phyloP scores from a whole-genome alignment of 2,113 vertebrate species.

The Amphiprion percula region DNA sequence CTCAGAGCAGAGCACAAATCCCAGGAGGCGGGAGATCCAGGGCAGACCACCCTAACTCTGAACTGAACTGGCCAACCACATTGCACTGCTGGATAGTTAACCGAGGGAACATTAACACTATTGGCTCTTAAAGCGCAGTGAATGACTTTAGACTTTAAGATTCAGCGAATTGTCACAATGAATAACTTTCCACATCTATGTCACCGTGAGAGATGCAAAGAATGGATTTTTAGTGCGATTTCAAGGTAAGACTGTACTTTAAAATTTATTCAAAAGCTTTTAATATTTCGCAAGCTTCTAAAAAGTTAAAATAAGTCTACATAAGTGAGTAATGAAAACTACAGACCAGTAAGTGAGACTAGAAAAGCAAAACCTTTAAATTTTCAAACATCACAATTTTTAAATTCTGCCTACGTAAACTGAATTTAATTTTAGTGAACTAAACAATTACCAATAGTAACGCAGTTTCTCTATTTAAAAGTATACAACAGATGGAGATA shows the following conservation, averaged over 20 bases:
- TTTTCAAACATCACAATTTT: too few species aligned
- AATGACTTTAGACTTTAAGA: conserved; percentile 15
- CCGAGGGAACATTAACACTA: conserved; percentile 11
- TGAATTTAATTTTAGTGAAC: neutral
- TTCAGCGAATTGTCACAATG: conserved; percentile 66
- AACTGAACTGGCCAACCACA: conserved; percentile 53
- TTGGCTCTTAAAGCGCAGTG: conserved; percentile 38
- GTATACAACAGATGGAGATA: neutral
- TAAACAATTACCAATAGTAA: neutral
- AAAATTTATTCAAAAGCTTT: neutral
- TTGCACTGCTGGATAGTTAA: conserved; percentile 15
- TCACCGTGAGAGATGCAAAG: neutral
- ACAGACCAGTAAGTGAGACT: neutral
- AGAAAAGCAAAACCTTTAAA: neutral
- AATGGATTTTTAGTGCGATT: conserved; percentile 12
- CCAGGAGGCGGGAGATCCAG: conserved; percentile 25
- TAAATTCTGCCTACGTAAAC: too few species aligned
- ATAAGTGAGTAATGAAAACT: neutral
- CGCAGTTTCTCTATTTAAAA: too few species aligned
- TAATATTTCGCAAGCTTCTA: neutral
- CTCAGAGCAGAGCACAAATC: conserved; percentile 6
- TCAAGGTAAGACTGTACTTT: conserved; percentile 54
- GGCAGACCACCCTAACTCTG: conserved; percentile 55
- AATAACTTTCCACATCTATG: conserved; percentile 51
- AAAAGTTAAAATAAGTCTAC: neutral